A percentile compares a stretch with the other conserved stretches of the same genome.
These are phyloP conservation scores for Siniperca knerii DNA, from an alignment of 2,113 vertebrate species.

Conservation along the genomic window DNA sequence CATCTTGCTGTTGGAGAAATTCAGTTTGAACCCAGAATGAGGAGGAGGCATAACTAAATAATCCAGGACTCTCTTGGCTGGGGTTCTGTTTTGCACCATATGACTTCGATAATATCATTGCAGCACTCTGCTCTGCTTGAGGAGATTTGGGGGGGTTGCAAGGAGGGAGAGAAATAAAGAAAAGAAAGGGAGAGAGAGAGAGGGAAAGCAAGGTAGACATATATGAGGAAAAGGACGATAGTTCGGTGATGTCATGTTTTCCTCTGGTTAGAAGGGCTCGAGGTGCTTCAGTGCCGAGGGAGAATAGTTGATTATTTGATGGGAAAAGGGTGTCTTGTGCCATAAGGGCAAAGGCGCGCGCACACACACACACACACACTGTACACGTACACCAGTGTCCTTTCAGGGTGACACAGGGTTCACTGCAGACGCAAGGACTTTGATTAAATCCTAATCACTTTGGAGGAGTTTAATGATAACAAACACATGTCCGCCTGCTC, in stretches of 20 bases:
- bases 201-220: neutral
- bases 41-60: constrained; percentile 84
- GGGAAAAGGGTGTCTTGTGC: constrained; percentile 55
- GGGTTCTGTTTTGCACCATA: constrained; percentile 83
- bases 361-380: neutral
- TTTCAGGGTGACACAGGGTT: constrained; percentile 55
- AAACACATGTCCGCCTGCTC: constrained; percentile 76
- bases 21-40: constrained; percentile 69
- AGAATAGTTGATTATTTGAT: constrained; percentile 70
- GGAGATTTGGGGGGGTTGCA: constrained; percentile 15
- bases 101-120: constrained; percentile 87
- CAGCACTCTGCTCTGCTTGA: constrained; percentile 35
- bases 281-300: constrained; percentile 57
- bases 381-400: constrained; percentile 22
- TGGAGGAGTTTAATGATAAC: constrained; percentile 71
- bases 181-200: neutral
- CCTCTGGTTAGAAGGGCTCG: constrained; percentile 58
- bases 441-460: constrained; percentile 78
- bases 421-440: constrained; percentile 61
- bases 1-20: constrained; percentile 79
- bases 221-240: neutral
- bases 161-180: constrained; percentile 8
- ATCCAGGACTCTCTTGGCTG: constrained; percentile 87
- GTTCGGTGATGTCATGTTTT: constrained; percentile 84
- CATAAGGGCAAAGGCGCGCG: constrained; percentile 27